Conservation (phyloP, 1,140 invertebrate species). For the Aphis gossypii region DNA sequence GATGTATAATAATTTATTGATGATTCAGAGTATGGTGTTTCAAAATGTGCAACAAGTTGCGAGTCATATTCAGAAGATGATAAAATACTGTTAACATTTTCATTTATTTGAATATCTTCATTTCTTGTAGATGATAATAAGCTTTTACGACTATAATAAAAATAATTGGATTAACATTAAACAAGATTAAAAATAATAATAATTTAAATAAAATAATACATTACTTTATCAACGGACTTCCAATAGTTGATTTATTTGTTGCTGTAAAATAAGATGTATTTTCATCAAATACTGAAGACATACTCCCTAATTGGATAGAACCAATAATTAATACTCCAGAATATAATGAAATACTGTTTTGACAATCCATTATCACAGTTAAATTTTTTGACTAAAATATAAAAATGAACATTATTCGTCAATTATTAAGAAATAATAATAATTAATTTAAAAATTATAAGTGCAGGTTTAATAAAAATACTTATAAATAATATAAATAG, state of each 20-base stretch:
- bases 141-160: conserved; percentile 68
- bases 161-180: not conserved
- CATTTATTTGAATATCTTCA: conserved; percentile 58
- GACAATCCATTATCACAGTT: conserved; percentile 81
- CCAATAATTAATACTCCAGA: conserved; percentile 81
- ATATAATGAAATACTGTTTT: conserved; percentile 82
- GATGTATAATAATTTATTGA: conserved; percentile 37
- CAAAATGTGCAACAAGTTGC: conserved; percentile 8
- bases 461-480: conserved; percentile 46
- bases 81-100: not conserved
- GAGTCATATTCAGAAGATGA: conserved; percentile 33
- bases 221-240: conserved; percentile 37
- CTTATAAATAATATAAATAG: not conserved
- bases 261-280: conserved; percentile 54
- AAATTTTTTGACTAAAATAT: conserved; percentile 73
- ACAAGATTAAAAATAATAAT: not conserved
- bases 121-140: conserved; percentile 64
- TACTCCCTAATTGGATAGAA: conserved; percentile 70
- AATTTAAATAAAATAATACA: not conserved
- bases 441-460: conserved; percentile 27
- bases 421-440: not conserved
- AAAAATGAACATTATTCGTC: conserved; percentile 56
- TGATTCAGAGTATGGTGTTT: conserved; percentile 48
- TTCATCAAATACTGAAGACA: conserved; percentile 55
- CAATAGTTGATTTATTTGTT: conserved; percentile 30